These are phyloP conservation scores for Lota lota DNA, from an alignment of 2,113 vertebrate genomes.

Conservation along the genomic window DNA sequence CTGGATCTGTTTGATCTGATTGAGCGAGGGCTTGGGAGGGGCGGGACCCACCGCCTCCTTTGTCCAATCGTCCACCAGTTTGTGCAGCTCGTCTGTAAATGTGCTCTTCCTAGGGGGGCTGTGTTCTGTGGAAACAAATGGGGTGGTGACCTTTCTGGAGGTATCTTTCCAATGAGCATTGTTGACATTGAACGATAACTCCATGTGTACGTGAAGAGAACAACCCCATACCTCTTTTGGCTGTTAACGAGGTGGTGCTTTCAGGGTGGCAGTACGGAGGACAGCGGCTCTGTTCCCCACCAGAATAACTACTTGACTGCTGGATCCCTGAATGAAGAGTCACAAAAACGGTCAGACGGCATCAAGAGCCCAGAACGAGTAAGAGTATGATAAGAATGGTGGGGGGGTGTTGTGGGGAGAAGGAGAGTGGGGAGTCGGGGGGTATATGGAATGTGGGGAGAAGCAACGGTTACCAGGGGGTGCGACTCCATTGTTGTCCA, in stretches of 20 bases:
- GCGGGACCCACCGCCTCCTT: slow-evolving; percentile 77
- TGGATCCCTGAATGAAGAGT: slow-evolving; percentile 58
- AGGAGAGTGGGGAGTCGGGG: background rate
- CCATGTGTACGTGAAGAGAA: background rate
- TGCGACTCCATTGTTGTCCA: slow-evolving; percentile 77
- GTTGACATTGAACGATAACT: background rate
- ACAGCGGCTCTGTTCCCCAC: slow-evolving; percentile 56
- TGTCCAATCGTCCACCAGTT: slow-evolving; percentile 89
- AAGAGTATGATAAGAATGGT: too few species aligned
- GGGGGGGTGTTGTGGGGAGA: background rate
- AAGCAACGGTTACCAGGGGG: slow-evolving; percentile 69
- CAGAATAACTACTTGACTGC: slow-evolving; percentile 65
- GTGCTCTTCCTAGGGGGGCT: slow-evolving; percentile 80
- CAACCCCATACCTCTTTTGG: slow-evolving; percentile 54
- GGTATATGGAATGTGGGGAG: background rate
- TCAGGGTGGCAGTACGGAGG: slow-evolving; percentile 49
- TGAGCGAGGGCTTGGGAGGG: slow-evolving; percentile 83
- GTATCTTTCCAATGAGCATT: background rate
- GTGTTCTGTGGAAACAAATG: slow-evolving; percentile 54
- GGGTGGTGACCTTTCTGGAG: background rate
- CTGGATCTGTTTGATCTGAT: slow-evolving; percentile 90
- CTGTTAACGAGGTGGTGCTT: slow-evolving; percentile 32
- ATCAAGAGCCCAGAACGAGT: background rate
- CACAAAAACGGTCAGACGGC: slow-evolving; percentile 4
- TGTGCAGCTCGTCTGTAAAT: slow-evolving; percentile 91